Conservation (phyloP, 2,113 vertebrate genomes). For the Triplophysa tibetana region DNA sequence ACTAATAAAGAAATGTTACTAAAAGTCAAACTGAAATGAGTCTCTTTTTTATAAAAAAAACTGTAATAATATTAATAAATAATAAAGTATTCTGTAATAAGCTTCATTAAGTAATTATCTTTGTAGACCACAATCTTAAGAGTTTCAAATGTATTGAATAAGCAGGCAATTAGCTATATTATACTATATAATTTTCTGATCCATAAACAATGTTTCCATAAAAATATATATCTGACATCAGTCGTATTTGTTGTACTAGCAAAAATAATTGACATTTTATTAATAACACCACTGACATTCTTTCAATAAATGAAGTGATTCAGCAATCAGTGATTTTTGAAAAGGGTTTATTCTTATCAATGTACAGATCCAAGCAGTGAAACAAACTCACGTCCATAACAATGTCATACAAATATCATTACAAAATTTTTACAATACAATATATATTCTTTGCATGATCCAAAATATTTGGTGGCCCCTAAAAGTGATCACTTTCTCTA, state of each 20-base stretch:
- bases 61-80: too few species aligned
- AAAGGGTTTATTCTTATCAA: conserved; percentile 96
- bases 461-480: conserved; percentile 99
- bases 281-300: neutral
- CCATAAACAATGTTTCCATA: too few species aligned
- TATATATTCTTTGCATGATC: conserved; percentile 99
- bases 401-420: conserved; percentile 97
- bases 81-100: too few species aligned
- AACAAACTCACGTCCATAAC: conserved; percentile 95
- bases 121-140: too few species aligned
- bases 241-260: too few species aligned
- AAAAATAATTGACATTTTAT: neutral
- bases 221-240: too few species aligned
- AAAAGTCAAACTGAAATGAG: neutral
- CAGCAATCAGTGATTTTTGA: conserved; percentile 71
- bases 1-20: neutral
- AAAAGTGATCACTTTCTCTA: conserved; percentile 72
- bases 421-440: conserved; percentile 99
- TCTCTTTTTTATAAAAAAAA: too few species aligned
- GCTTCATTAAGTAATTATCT: too few species aligned
- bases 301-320: neutral
- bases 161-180: too few species aligned
- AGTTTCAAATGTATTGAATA: too few species aligned
- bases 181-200: too few species aligned
- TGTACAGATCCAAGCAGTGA: conserved; percentile 96